Evolutionary conservation across 2,797 vertebrate species (phyloP).

Genomic region (Anabas testudineus): DNA sequence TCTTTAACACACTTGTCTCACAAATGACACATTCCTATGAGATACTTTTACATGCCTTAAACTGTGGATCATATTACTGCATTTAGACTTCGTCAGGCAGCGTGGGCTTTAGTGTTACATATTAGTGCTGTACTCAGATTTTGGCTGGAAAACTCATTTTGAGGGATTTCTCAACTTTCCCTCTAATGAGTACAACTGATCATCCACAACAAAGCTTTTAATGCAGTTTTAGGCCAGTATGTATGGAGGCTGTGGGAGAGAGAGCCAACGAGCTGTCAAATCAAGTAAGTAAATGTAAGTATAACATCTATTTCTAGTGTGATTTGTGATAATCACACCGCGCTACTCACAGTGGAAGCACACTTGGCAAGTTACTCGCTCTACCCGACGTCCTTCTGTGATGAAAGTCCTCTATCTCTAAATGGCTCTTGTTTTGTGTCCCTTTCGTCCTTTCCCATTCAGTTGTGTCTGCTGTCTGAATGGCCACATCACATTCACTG

Average conservation of each 20-base stretch:
- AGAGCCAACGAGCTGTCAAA: constrained; percentile 14
- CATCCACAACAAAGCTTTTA: constrained; percentile 22
- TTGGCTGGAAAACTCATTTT: neutral
- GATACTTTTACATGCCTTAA: no score
- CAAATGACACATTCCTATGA: no score
- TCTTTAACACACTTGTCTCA: no score
- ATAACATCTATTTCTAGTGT: constrained; percentile 14
- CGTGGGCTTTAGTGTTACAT: neutral
- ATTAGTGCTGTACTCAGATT: neutral
- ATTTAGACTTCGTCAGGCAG: no score
- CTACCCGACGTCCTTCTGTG: neutral
- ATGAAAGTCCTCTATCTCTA: constrained; percentile 15
- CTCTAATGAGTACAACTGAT: constrained; percentile 18
- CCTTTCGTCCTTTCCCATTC: constrained; percentile 20
- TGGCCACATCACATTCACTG: neutral
- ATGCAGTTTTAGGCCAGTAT: neutral
- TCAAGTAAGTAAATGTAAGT: constrained; percentile 13
- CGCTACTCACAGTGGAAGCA: neutral
- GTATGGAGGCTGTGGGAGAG: neutral
- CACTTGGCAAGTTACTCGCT: constrained; percentile 10
- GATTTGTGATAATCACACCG: constrained; percentile 10
- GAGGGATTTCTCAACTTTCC: constrained; percentile 6
- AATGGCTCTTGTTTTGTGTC: neutral
- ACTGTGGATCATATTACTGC: no score
- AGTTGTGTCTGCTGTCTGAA: constrained; percentile 5